phyloP scores from a whole-genome alignment of 2,888 invertebrate species.

The Eupithecia exiguata region DNA sequence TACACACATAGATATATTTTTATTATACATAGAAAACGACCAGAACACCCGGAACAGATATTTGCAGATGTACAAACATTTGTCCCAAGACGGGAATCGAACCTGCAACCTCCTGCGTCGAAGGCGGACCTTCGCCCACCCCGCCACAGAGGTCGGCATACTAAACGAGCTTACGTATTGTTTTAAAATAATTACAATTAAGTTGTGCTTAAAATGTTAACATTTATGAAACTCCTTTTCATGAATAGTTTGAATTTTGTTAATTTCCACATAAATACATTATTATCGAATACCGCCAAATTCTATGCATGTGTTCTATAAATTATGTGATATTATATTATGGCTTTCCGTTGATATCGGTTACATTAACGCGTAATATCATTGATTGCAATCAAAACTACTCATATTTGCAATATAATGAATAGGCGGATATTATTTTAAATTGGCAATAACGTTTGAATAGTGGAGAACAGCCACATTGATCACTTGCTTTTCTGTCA shows the following conservation, averaged over 20 bases:
- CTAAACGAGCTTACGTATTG: too few species aligned
- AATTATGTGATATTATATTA: not conserved
- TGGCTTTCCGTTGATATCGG: not conserved
- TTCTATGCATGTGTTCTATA: not conserved
- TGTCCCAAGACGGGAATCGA: conserved; percentile 26
- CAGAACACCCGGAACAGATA: too few species aligned
- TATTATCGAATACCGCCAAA: not conserved
- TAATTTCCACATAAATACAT: not conserved
- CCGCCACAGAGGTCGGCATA: too few species aligned
- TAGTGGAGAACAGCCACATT: not conserved
- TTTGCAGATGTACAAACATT: conserved; percentile 13
- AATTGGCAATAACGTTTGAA: not conserved
- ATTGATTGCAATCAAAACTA: not conserved
- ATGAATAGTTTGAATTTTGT: not conserved
- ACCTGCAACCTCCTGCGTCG: conserved; percentile 18
- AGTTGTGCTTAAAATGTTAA: not conserved
- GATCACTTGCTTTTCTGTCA: not conserved
- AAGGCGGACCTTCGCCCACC: too few species aligned
- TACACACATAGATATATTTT: too few species aligned
- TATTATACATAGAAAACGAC: too few species aligned
- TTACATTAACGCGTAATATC: not conserved
- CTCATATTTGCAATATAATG: not conserved
- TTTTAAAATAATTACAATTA: too few species aligned
- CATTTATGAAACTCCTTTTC: not conserved
- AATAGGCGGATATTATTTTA: not conserved